phyloP scores from a whole-genome alignment of 2,113 vertebrate species.

The Dinomys branickii region DNA sequence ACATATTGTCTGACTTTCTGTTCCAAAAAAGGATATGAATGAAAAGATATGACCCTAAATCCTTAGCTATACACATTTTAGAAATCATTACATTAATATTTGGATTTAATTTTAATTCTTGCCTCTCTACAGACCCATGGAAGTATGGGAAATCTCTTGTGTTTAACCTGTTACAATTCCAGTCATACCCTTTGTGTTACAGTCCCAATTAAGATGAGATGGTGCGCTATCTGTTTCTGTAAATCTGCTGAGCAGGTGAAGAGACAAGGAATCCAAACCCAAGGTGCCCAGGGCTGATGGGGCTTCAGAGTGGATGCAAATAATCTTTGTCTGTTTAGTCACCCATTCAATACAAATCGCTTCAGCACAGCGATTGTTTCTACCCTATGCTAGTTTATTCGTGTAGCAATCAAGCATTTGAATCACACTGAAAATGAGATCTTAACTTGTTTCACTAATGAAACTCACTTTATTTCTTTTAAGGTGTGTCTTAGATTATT shows the following conservation, averaged over 20 bases:
- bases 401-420: conserved; percentile 27
- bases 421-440: conserved; percentile 67
- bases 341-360: background rate
- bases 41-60: background rate
- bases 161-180: background rate
- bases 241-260: background rate
- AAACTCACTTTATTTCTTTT: conserved; percentile 48
- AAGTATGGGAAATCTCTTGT: background rate
- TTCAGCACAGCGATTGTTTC: conserved; percentile 35
- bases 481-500: conserved; percentile 62
- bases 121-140: background rate
- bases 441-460: conserved; percentile 60
- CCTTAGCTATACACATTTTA: background rate
- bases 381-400: conserved; percentile 40
- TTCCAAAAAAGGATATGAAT: background rate
- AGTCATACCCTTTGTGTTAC: background rate
- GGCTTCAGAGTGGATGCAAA: background rate
- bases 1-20: background rate
- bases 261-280: background rate
- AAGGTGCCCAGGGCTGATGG: background rate
- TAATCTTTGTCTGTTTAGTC: conserved; percentile 2
- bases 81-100: background rate
- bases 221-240: background rate
- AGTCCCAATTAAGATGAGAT: background rate
- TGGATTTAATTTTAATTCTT: conserved; percentile 32